Percentiles rank a stretch among this genome's conserved stretches.
phyloP scores from a whole-genome alignment of 1,140 invertebrate species.

The Scaptomyza pallida region DNA sequence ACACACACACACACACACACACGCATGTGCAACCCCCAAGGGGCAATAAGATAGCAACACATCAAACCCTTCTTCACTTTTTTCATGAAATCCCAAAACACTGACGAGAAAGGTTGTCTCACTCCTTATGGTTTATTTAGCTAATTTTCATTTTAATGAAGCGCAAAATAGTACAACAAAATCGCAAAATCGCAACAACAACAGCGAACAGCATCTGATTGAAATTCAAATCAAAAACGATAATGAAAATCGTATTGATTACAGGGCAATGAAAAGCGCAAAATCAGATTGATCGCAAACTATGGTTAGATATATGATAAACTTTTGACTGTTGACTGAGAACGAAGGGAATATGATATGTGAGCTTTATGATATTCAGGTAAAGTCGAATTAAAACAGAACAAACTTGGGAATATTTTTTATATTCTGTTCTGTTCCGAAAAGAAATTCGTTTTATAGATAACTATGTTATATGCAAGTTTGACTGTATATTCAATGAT shows the following conservation, averaged over 20 bases:
- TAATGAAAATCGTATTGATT: conserved; percentile 74
- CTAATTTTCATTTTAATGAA: conserved; percentile 78
- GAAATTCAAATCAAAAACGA: conserved; percentile 32
- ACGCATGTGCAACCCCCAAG: conserved; percentile 31
- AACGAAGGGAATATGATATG: too few species aligned
- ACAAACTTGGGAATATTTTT: too few species aligned
- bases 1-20: neutral
- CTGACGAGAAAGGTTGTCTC: too few species aligned
- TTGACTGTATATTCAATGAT: too few species aligned
- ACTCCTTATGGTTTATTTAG: conserved; percentile 51
- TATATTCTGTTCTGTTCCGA: too few species aligned
- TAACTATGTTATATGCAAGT: too few species aligned
- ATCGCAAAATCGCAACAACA: too few species aligned
- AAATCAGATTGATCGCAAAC: conserved; percentile 12
- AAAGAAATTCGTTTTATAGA: too few species aligned
- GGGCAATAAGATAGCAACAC: neutral
- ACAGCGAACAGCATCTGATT: neutral
- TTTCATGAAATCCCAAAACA: too few species aligned
- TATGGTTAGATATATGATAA: neutral
- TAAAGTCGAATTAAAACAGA: too few species aligned
- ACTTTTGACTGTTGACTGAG: too few species aligned
- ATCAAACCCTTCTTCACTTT: conserved; percentile 17
- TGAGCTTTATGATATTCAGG: too few species aligned
- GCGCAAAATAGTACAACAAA: conserved; percentile 58
- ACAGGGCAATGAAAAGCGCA: conserved; percentile 58